Conservation (phyloP, 2,113 vertebrate genomes). For the Cavia aperea region DNA sequence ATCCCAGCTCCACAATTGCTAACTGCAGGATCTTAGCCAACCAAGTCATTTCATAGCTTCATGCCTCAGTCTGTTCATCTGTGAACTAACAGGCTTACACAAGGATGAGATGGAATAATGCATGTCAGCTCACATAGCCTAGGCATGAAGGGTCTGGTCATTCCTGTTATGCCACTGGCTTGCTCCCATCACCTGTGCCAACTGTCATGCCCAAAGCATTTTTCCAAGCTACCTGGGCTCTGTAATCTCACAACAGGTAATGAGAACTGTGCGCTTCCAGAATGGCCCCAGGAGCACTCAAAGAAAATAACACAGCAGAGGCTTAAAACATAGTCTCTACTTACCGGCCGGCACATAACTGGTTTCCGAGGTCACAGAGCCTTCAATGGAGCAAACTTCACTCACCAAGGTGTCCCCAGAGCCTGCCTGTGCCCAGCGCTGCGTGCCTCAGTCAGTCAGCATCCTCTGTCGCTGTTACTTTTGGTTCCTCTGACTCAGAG, state of each 20-base stretch:
- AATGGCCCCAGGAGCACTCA: neutral
- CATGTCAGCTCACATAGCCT: neutral
- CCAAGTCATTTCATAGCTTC: neutral
- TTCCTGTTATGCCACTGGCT: neutral
- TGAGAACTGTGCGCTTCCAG: neutral
- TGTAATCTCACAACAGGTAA: neutral
- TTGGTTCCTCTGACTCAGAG: slow-evolving; percentile 62
- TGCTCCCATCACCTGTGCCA: neutral
- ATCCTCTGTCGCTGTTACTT: slow-evolving; percentile 45
- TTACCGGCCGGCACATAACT: slow-evolving; percentile 39
- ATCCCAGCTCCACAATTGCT: neutral
- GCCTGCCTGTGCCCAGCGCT: neutral
- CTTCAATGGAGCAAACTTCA: neutral
- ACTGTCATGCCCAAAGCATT: neutral
- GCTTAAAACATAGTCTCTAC: neutral
- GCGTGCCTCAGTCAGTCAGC: neutral
- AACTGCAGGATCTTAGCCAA: neutral
- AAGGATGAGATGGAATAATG: neutral
- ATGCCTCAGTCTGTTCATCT: neutral
- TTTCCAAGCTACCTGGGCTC: neutral
- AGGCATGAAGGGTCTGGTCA: neutral
- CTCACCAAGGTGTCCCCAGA: neutral
- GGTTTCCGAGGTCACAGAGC: neutral
- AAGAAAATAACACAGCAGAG: neutral
- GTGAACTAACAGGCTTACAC: neutral